Evolutionary conservation across 2,113 vertebrate genomes (phyloP).

Genomic region (Castor canadensis): DNA sequence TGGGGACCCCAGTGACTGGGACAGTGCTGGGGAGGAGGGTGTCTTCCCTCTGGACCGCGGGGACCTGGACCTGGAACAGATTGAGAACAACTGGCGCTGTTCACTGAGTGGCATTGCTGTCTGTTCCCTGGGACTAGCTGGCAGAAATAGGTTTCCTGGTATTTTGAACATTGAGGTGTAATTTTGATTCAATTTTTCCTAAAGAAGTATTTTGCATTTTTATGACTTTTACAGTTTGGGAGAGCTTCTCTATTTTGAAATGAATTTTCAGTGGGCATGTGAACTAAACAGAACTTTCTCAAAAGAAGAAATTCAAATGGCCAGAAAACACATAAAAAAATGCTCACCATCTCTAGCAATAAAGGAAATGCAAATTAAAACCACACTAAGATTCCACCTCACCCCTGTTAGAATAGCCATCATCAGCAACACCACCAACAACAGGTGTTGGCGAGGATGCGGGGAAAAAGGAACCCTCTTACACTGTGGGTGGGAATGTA

Average conservation of each 20-base stretch:
- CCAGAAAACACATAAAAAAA: no score
- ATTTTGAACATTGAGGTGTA: slow-evolving; percentile 78
- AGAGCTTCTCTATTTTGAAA: slow-evolving; percentile 85
- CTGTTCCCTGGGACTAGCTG: slow-evolving; percentile 58
- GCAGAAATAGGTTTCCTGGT: slow-evolving; percentile 64
- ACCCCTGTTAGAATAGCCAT: no score
- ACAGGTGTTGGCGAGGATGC: no score
- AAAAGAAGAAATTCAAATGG: no score
- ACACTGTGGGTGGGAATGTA: no score
- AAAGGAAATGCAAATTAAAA: no score
- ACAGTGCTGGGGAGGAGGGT: slow-evolving; percentile 80
- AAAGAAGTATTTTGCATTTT: slow-evolving; percentile 83
- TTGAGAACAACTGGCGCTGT: slow-evolving; percentile 85
- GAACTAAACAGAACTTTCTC: no score
- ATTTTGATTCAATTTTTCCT: slow-evolving; percentile 81
- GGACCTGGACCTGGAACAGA: slow-evolving; percentile 88
- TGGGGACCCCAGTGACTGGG: slow-evolving; percentile 84
- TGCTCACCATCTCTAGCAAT: no score
- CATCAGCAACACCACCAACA: no score
- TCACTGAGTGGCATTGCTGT: slow-evolving; percentile 58
- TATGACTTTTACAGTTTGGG: slow-evolving; percentile 83
- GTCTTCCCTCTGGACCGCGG: slow-evolving; percentile 80
- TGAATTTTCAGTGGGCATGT: slow-evolving; percentile 82
- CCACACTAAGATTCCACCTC: no score
- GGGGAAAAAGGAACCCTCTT: no score